Evolutionary conservation across 1,140 invertebrate genomes (phyloP), one percentile per base, ranked within the genome.

Genomic region (Mycetomoellerius zeteki): DNA sequence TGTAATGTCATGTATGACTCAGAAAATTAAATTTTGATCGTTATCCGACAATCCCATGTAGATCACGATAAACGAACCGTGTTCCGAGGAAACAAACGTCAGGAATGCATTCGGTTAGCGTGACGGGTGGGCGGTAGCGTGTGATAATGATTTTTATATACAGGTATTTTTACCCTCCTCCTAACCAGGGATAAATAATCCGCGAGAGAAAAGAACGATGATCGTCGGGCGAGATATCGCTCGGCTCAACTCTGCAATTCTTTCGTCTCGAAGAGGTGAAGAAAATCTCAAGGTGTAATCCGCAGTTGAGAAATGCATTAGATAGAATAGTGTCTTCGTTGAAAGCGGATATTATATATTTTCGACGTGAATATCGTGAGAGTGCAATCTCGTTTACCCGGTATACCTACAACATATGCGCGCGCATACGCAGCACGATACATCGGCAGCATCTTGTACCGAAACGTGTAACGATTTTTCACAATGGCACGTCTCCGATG

Each of bases 391-490:
- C 10, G 21, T 80, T 50, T 12, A 56, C 6, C 1, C 16, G 50
- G 21, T 47, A 14, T 27, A 50, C 12, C 0, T 69, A 62, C 30
- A 7, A 7, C 19, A n/a, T 37, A n/a, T n/a, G 43, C 27, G 75
- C 37, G 43, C 14, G 43, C 62, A 33, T 52, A 50, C 43, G 73
- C 73, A 58, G 37, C 10, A 30, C 8, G 14, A 50, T 43, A 81
- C 50, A 56, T 43, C 50, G 64, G 50, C 10, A 56, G 54, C 50
- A 50, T 71, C 64, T 81, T 54, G 77, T 33, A 33, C 14, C 8
- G 58, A 69, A 43, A 58, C 24, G 60, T 50, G 62, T 54, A 67
- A 67, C n/a, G 78, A 81, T 81, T 81, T 81, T 81, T 71, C 50
- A 71, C 33, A 12, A 27, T 43, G 27, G 8, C 7, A 47, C 19